These are phyloP conservation scores for Diplazon laetatorius DNA, from an alignment of 2,888 invertebrate genomes.

Conservation along the genomic window DNA sequence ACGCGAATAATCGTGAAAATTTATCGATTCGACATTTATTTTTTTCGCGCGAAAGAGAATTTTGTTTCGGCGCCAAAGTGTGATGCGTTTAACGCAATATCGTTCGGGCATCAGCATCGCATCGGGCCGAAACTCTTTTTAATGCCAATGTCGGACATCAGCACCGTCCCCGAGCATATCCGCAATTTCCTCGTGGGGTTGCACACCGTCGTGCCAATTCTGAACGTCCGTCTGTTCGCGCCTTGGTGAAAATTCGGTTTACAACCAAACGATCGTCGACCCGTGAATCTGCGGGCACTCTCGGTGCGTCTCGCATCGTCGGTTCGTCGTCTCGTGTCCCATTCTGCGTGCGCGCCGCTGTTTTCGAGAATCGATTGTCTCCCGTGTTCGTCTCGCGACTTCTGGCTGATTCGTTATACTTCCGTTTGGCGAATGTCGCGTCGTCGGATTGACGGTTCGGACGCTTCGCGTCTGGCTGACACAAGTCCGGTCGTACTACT, in stretches of 20 bases:
- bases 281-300: conserved; percentile 21
- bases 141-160: conserved; percentile 40
- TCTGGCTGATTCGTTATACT: conserved; percentile 15
- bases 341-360: background rate
- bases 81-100: background rate
- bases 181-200: conserved; percentile 28
- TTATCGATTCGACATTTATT: too few relatives aligned
- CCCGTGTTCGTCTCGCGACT: conserved; percentile 23
- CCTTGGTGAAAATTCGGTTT: conserved; percentile 48
- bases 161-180: conserved; percentile 26
- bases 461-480: conserved; percentile 3
- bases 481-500: background rate
- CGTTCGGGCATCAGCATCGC: background rate
- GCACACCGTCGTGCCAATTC: conserved; percentile 54
- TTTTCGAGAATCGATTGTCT: conserved; percentile 32
- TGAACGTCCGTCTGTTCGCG: conserved; percentile 29
- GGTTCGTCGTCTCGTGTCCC: conserved; percentile 7
- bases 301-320: background rate
- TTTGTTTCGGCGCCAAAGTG: too few relatives aligned
- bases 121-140: conserved; percentile 26
- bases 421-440: conserved; percentile 33
- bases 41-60: too few relatives aligned
- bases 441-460: conserved; percentile 12
- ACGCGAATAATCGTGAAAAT: too few relatives aligned
- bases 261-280: conserved; percentile 58